phyloP scores from a whole-genome alignment of 2,797 vertebrate genomes.

The Lophotriccus pileatus region DNA sequence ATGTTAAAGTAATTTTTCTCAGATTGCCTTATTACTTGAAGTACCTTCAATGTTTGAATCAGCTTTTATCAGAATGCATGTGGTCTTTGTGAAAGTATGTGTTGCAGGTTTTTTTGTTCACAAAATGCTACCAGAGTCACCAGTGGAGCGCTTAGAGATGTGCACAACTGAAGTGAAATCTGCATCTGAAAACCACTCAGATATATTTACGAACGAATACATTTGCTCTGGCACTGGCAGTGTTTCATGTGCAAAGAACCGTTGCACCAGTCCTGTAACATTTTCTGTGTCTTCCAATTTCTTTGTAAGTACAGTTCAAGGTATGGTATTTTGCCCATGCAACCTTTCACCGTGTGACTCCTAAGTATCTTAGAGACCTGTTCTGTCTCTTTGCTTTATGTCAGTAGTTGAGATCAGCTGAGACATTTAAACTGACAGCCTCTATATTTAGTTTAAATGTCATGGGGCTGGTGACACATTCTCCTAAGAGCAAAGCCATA shows the following conservation, averaged over 20 bases:
- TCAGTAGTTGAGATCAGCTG: background rate
- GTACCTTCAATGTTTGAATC: background rate
- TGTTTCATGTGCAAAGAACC: background rate
- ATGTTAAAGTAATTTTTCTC: background rate
- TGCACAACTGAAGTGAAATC: background rate
- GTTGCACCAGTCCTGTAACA: background rate
- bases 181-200: background rate
- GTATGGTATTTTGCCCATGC: background rate
- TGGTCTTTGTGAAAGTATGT: background rate
- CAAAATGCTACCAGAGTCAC: background rate
- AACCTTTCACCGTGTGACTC: background rate
- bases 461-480: background rate
- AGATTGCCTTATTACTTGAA: background rate
- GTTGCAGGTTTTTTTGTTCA: background rate
- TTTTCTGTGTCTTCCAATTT: background rate
- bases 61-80: background rate
- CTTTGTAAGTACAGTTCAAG: background rate
- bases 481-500: background rate
- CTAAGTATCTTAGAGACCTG: background rate
- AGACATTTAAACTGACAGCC: constrained; percentile 2
- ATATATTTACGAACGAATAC: background rate
- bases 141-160: background rate
- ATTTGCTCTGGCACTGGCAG: background rate
- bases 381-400: background rate
- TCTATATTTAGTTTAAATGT: constrained; percentile 28